phyloP scores from a whole-genome alignment of 2,113 vertebrate species.

The Hypomesus transpacificus region DNA sequence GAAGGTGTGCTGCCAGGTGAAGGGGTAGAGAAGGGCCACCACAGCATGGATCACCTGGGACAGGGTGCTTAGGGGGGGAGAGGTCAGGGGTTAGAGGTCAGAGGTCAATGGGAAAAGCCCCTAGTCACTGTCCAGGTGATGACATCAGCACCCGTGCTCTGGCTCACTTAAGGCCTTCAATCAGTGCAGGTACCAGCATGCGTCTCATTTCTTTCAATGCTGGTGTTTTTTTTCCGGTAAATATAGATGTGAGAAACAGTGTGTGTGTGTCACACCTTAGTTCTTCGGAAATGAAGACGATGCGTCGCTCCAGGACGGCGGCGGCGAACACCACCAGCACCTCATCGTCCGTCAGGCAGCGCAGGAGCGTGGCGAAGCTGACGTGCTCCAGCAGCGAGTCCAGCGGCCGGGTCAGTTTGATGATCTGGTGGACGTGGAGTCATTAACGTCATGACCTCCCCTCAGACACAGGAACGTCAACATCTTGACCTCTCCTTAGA shows the following conservation, averaged over 20 bases:
- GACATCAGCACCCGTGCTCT: not conserved
- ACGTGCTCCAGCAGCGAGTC: constrained; percentile 93
- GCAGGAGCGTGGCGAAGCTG: constrained; percentile 81
- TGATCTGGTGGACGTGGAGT: constrained; percentile 72
- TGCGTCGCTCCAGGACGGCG: constrained; percentile 81
- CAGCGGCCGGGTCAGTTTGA: constrained; percentile 84
- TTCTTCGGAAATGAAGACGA: constrained; percentile 88
- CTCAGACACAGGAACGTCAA: not conserved
- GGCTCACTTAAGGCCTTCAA: not conserved
- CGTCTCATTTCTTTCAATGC: constrained; percentile 6
- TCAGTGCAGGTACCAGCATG: not conserved
- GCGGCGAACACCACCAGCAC: constrained; percentile 88
- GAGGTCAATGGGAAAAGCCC: too few species aligned
- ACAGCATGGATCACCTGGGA: constrained; percentile 91
- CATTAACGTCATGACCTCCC: not conserved
- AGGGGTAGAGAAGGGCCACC: constrained; percentile 90
- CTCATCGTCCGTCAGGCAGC: constrained; percentile 75
- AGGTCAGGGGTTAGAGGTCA: too few species aligned
- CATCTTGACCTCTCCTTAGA: too few species aligned
- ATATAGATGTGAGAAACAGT: not conserved
- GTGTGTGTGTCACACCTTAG: constrained; percentile 74
- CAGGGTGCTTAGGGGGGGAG: constrained; percentile 72
- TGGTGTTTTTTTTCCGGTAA: not conserved
- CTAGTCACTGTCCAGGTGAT: too few species aligned
- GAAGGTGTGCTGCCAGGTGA: constrained; percentile 95